Conservation (phyloP, 92 coral and sea anemone species). For the Heliopora coerulea region DNA sequence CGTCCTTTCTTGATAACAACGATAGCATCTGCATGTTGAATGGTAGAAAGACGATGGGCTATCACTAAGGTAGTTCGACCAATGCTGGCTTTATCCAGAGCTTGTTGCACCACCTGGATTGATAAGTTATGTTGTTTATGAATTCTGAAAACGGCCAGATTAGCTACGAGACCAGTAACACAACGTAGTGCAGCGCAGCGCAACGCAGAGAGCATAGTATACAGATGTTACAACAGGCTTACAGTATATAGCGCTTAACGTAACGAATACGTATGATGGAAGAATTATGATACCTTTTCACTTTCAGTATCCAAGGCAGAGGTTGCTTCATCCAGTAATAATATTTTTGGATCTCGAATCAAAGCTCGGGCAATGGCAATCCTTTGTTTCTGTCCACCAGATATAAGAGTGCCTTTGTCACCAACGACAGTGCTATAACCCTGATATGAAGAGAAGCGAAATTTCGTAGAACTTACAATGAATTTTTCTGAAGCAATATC, state of each 20-base stretch:
- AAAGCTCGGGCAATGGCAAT: conserved; percentile 37
- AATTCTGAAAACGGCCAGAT: neutral
- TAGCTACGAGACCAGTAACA: neutral
- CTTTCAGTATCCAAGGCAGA: conserved; percentile 35
- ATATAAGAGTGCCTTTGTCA: conserved; percentile 39
- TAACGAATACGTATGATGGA: neutral
- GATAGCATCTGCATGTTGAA: conserved; percentile 86
- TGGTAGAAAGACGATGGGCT: conserved; percentile 90
- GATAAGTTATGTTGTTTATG: neutral
- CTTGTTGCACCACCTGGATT: conserved; percentile 82
- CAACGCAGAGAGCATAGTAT: neutral
- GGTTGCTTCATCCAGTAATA: conserved; percentile 34
- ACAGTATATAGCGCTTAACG: neutral
- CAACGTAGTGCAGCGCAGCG: conserved; percentile 1
- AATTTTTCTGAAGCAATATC: too few species aligned
- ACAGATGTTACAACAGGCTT: neutral
- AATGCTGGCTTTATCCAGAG: conserved; percentile 84
- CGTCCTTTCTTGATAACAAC: conserved; percentile 84
- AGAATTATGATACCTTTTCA: conserved; percentile 18
- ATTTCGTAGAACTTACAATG: too few species aligned
- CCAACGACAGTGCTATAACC: conserved; percentile 29
- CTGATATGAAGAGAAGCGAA: neutral
- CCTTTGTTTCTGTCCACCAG: conserved; percentile 38
- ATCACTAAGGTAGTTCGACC: conserved; percentile 91
- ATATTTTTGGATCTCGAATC: conserved; percentile 32